Evolutionary conservation across 2,113 vertebrate species (phyloP), one percentile per base, ranked within the genome.

Genomic region (Cottus gobio): DNA sequence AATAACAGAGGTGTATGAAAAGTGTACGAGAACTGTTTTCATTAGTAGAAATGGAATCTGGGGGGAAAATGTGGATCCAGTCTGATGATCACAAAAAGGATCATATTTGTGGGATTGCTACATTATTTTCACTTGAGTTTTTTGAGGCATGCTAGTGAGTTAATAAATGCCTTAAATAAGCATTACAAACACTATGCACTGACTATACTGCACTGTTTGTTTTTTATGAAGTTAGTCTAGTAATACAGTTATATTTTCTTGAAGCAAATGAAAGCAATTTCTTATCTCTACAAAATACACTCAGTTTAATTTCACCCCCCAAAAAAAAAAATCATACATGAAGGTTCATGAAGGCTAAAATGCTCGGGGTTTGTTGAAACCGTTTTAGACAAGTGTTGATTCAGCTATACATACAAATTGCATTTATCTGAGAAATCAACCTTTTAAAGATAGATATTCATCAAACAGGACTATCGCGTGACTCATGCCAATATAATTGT

Each of bases 51-150:
- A 60, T 2, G 18, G n/a, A 54, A 48, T 71, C 34, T 26, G 20
- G 36, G 15, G 39, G 34, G 28, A 9, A 77, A 61, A 89, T 84
- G 50, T 75, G 37, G 74, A 62, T 81, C 4, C n/a, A 46, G 75
- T 88, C 68, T 70, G 42, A 46, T 83, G 36, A 79, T 83, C 85
- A 82, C 70, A 74, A 77, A 70, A 22, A 68, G 58, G 48, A 73
- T 74, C 70, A 68, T 48, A 58, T 68, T 73, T 70, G 62, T 91
- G 79, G 39, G 74, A 71, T 77, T 76, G 82, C 62, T 76, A 37
- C 46, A 79, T 79, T 76, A 42, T 56, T 84, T 85, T 68, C 12
- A 15, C 80, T 57, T 34, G 71, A 52, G 84, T 60, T 64, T 68
- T 71, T 74, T 36, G n/a, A 63, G 62, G 57, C 52, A 70, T 75